These are phyloP conservation scores for Chrysina gloriosa DNA, from an alignment of 2,888 invertebrate species.

Conservation along the genomic window DNA sequence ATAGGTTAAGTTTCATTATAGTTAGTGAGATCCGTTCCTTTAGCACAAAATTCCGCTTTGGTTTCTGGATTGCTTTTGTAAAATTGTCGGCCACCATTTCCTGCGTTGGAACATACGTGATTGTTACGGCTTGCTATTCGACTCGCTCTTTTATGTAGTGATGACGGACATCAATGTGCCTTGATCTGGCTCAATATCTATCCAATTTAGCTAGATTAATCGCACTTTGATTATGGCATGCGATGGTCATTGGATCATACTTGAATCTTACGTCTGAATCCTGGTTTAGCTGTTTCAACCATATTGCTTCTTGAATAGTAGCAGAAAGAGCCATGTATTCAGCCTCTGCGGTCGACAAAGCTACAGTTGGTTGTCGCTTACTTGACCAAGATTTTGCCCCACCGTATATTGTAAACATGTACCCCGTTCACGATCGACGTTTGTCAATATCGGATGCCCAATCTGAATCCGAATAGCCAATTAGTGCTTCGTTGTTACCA, in stretches of 20 bases:
- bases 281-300: not conserved
- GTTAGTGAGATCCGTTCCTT: not conserved
- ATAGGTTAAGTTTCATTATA: not conserved
- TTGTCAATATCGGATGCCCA: no score
- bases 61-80: not conserved
- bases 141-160: not conserved
- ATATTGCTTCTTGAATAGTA: not conserved
- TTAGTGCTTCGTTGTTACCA: no score
- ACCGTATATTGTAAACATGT: no score
- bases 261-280: not conserved
- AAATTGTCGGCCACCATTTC: not conserved
- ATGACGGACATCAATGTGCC: not conserved
- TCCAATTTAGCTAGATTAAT: not conserved
- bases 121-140: not conserved
- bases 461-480: no score
- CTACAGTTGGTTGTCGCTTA: no score
- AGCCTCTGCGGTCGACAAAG: constrained; percentile 39
- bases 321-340: not conserved
- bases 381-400: no score
- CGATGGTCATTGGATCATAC: not conserved
- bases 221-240: not conserved
- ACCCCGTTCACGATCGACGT: no score
- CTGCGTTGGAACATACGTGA: not conserved
- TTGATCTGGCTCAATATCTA: not conserved
- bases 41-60: not conserved